Evolutionary conservation across 2,113 vertebrate genomes (phyloP).

Genomic region (Triplophysa siluroides): DNA sequence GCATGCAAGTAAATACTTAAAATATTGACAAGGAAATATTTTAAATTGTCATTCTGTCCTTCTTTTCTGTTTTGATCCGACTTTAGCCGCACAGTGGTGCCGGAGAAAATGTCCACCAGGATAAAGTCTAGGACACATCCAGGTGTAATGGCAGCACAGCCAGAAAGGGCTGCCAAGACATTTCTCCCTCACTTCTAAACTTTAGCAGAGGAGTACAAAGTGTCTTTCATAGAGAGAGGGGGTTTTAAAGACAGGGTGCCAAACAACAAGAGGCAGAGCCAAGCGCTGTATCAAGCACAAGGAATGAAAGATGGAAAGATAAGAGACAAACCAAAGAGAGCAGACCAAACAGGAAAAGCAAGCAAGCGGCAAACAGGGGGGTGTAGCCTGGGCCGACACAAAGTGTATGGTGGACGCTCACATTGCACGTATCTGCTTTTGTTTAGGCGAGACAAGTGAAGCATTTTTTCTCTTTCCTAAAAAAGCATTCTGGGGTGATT

Average conservation of each 20-base stretch:
- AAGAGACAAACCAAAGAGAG: conserved; percentile 73
- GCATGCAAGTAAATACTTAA: too few species aligned
- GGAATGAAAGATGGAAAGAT: conserved; percentile 77
- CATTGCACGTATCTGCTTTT: conserved; percentile 52
- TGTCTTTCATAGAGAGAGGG: conserved; percentile 62
- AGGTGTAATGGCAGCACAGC: conserved; percentile 58
- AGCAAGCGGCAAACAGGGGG: conserved; percentile 64
- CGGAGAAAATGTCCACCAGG: conserved; percentile 21
- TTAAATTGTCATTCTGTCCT: not conserved
- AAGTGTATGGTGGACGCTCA: conserved; percentile 55
- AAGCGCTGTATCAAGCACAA: conserved; percentile 69
- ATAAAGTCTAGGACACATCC: conserved; percentile 38
- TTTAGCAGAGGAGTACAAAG: conserved; percentile 57
- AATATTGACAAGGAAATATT: not conserved
- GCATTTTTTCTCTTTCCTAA: not conserved
- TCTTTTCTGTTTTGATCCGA: not conserved
- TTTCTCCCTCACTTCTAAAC: conserved; percentile 41
- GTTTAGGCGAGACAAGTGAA: conserved; percentile 7
- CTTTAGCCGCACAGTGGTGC: not conserved
- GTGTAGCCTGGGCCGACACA: conserved; percentile 63
- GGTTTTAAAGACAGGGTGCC: conserved; percentile 62
- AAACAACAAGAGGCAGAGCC: conserved; percentile 65
- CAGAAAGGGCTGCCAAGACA: conserved; percentile 52
- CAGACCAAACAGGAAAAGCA: conserved; percentile 80
- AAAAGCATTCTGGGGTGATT: not conserved